Base-by-base conservation (phyloP, 2,113 vertebrate genomes). In the Passer montanus region DNA sequence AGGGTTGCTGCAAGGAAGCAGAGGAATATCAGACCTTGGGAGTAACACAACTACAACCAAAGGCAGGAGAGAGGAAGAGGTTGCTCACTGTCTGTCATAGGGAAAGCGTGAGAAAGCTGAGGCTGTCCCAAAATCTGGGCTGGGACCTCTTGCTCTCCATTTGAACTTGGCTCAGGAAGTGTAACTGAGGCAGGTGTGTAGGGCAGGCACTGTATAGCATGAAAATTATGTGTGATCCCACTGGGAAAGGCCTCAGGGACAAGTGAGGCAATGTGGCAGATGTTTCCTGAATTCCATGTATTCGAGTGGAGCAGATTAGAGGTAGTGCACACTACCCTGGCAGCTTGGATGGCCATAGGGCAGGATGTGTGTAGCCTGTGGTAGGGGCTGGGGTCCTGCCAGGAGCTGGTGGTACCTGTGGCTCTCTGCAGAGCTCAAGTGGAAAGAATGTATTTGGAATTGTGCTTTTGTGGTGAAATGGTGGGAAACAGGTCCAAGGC, bases 191-290 rank as follows among this genome's bases (percentile, higher is more conserved):
- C 78, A 91, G 62, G 30, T 20, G 24, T 68, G 44, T 44, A 66
- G 59, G 63, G 74, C 26, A 22, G 60, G 39, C 52, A n/a, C 46
- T 1, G 1, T 0, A 0, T 31, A 47, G 59, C 1, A 2, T 23
- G 69, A 82, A 24, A 69, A 41, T 3, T 9, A 12, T 28, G 49
- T 67, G 37, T 2, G 5, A 56, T 87, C 31, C 27, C 46, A 20
- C 35, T 21, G 37, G 52, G 67, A 72, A 62, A 47, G 24, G 13
- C 41, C n/a, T 33, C 27, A 14, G n/a, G 84, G 44, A 43, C 58
- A 58, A 50, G 52, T 35, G 46, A 92, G 26, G 53, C 26, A 24
- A 26, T 0, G 1, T 76, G 70, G 41, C 55, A 55, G 63, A 12
- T 62, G n/a, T 77, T 90, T 66, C 47, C 90, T 35, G 37, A 30